Percentiles rank a stretch among this genome's conserved stretches.
Evolutionary conservation across 2,113 vertebrate genomes (phyloP).

Genomic region (Mastomys natalensis): DNA sequence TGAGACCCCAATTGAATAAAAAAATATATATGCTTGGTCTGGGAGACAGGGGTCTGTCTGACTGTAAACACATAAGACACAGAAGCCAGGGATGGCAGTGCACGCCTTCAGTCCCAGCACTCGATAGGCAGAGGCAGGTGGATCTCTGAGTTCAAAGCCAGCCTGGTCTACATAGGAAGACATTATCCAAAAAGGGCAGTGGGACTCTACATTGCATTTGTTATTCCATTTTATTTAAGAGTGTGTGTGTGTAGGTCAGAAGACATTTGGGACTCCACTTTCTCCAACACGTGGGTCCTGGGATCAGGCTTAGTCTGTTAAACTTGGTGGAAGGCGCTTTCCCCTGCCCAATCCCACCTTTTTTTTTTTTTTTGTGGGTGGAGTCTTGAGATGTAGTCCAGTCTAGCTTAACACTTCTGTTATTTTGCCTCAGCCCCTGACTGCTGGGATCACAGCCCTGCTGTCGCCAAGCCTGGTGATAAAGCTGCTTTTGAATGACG

Average conservation of each 20-base stretch:
- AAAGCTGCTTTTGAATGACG: background rate
- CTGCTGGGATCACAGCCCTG: background rate
- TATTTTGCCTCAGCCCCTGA: background rate
- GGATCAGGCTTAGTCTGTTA: background rate
- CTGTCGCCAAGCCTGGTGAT: too few relatives aligned
- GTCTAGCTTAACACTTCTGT: background rate
- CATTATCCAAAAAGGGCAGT: background rate
- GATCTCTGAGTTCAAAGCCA: background rate
- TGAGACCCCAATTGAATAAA: background rate
- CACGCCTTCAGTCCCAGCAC: background rate
- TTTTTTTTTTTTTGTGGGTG: background rate
- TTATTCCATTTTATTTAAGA: background rate
- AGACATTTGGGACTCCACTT: background rate
- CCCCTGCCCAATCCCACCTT: background rate
- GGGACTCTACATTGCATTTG: too few relatives aligned
- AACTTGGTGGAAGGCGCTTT: background rate
- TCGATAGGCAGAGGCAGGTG: background rate
- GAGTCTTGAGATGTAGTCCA: background rate
- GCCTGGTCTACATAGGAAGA: background rate
- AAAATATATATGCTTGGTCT: background rate
- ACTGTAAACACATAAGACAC: background rate
- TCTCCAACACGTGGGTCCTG: background rate
- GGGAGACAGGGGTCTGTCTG: background rate
- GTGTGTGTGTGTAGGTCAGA: background rate
- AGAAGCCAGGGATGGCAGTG: background rate